Evolutionary conservation across 2,113 vertebrate species (phyloP), one percentile per base, ranked within the genome.

Genomic region (Pseudolaguvia tuberculata): DNA sequence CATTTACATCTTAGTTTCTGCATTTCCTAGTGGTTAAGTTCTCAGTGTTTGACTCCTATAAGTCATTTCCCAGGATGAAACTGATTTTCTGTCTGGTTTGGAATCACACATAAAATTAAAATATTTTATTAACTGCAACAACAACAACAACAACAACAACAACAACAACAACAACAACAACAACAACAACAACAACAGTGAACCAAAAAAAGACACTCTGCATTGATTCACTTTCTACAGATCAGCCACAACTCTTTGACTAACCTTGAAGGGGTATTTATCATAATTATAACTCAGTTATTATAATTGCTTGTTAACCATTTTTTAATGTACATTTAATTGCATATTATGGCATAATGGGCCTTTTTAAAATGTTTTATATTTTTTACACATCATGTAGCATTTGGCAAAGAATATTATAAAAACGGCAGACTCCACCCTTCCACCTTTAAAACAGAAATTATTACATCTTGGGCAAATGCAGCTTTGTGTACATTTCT

Each of bases 401-500:
- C 31, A 4, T 35, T 35, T 35, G 6, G 31, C 31, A 35, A 35
- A 35, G 6, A 35, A 4, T 35, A 35, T n/a, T 35, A 6, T 35
- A 42, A 42, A 42, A 42, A 42, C 4, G 39, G 8, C 57, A 18
- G 7, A 56, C 21, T 25, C 21, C 58, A 12, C 10, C 17, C 57
- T 20, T 2, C 9, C 57, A 50, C 47, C 47, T 2, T 2, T 11
- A 13, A 79, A 45, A 79, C n/a, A 25, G n/a, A 29, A 59, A 61
- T 82, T 81, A 87, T 85, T 76, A 84, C 70, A 83, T 79, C 78
- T 82, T 86, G 63, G 75, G 82, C 82, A 85, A 85, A 88, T 82
- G 83, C 85, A 87, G 86, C 76, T 88, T 87, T 89, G 87, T 86
- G 83, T 84, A 85, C 86, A 81, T 89, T 86, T 89, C 86, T 88